Base-by-base conservation (phyloP, 2,888 invertebrate species). In the Ochropacha duplaris region DNA sequence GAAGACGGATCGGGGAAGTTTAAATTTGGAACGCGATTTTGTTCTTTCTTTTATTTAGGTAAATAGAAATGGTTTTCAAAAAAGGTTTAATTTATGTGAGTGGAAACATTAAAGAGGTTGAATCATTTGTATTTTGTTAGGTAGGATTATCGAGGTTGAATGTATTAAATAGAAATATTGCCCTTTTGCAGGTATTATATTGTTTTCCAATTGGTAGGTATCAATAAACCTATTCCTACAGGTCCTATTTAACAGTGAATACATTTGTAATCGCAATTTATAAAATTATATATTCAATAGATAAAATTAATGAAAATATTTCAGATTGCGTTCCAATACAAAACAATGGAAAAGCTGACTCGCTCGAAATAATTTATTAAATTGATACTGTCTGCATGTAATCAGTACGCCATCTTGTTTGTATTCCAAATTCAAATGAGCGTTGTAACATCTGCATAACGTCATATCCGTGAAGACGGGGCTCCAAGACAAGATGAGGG, bases 361-460 rank as follows among this genome's bases (percentile, higher is more conserved):
- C 6, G n/a, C 34, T 58, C 31, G 19, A 44, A 44, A 44, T 44
- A 44, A 44, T 44, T 44, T 19, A 44, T 44, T 66, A 65, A 68
- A 70, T 68, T 74, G 69, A 72, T 68, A 71, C 76, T 74, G 67
- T 61, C 72, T 72, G 72, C 62, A 68, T 76, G 78, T 80, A 71
- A 81, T 77, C 66, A 64, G 64, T 59, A 59, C 81, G 76, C 79
- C 81, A 83, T 84, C 80, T 80, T 82, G 81, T 73, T 74, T 74
- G 72, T 73, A 71, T 79, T 76, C 80, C 74, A 71, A 80, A 87
- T 87, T 87, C 83, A 82, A 87, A 87, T 87, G 85, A 80, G 80
- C 66, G 73, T 55, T 49, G 52, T 74, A 77, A 74, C 74, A 80
- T 83, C 76, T 86, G 85, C 79, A 83, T 81, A 78, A 79, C 59